phyloP scores from a whole-genome alignment of 2,797 vertebrate genomes.

The Erethizon dorsatum region DNA sequence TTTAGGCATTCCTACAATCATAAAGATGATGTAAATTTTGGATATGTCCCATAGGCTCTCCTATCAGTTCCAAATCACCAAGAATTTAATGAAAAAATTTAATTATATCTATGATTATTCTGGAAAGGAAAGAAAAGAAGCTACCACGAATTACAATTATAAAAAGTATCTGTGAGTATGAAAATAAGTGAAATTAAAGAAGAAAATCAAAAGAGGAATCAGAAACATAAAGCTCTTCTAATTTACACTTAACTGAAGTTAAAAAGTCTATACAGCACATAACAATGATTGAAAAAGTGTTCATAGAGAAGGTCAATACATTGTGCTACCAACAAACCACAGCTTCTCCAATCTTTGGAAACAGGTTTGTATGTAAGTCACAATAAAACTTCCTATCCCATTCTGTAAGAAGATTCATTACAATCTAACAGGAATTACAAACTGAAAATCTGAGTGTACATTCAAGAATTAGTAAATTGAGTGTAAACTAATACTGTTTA shows the following conservation, averaged over 20 bases:
- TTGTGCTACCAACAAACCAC: neutral
- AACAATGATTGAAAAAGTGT: neutral
- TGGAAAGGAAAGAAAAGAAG: neutral
- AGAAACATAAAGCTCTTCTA: neutral
- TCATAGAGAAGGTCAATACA: neutral
- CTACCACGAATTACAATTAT: neutral
- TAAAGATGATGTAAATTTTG: neutral
- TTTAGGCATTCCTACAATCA: neutral
- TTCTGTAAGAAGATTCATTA: neutral
- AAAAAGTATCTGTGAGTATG: neutral
- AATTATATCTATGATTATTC: neutral
- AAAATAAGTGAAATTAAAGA: neutral
- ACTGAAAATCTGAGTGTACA: neutral
- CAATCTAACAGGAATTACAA: neutral
- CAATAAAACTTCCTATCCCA: neutral
- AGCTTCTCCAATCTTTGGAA: neutral
- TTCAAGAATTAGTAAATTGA: neutral
- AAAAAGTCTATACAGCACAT: neutral
- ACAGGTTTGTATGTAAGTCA: neutral
- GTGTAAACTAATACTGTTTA: neutral
- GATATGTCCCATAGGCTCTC: neutral
- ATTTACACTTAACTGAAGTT: neutral
- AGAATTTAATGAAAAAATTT: neutral
- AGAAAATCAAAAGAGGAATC: neutral
- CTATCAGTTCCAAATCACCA: neutral